A percentile compares a stretch with the other conserved stretches of the same genome.
Evolutionary conservation across 2,113 vertebrate species (phyloP).

Genomic region (Leptosomus discolor): DNA sequence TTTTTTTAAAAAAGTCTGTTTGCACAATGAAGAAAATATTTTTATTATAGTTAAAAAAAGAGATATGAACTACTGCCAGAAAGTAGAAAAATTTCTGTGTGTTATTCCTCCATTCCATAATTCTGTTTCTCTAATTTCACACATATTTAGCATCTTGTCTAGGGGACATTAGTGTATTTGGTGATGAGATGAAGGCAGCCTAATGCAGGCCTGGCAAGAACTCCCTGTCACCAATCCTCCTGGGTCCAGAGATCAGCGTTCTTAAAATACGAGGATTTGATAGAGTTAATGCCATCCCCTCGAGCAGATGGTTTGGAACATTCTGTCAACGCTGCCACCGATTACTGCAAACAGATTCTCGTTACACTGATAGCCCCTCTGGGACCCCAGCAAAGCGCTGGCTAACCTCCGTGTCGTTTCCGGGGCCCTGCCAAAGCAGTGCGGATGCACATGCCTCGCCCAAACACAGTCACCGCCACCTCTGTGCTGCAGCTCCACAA

Average conservation of each 20-base stretch:
- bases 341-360: conserved; percentile 92
- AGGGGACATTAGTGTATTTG: conserved; percentile 37
- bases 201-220: conserved; percentile 73
- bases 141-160: conserved; percentile 54
- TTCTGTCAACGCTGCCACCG: conserved; percentile 90
- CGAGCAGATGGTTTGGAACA: conserved; percentile 96
- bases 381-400: conserved; percentile 76
- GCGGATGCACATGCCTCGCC: not conserved
- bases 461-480: not conserved
- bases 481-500: not conserved
- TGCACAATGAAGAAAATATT: not conserved
- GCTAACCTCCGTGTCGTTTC: conserved; percentile 37
- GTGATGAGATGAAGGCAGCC: conserved; percentile 69
- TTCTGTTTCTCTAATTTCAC: conserved; percentile 36
- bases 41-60: not conserved
- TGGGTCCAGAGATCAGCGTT: conserved; percentile 85
- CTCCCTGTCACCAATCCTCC: conserved; percentile 73
- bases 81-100: not conserved
- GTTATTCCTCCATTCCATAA: not conserved
- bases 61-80: not conserved
- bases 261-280: conserved; percentile 91
- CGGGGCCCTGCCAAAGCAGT: not conserved
- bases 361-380: conserved; percentile 86
- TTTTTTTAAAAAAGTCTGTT: not conserved
- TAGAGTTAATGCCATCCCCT: conserved; percentile 81